Conservation (phyloP, 2,113 vertebrate genomes). For the Paracanthobrama guichenoti region DNA sequence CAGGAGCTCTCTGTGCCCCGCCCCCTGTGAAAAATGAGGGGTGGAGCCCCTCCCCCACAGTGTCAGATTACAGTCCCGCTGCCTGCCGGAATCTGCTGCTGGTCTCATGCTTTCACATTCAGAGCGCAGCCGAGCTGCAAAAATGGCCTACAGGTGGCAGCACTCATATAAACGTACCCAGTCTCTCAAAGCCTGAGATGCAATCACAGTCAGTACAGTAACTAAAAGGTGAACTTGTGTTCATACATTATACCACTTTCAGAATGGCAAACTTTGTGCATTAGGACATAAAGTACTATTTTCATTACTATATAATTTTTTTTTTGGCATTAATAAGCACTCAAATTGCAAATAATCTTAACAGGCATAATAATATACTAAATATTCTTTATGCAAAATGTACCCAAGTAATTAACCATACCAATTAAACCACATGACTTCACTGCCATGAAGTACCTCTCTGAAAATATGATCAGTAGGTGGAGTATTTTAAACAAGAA, state of each 20-base stretch:
- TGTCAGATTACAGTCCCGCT: conserved; percentile 73
- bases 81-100: conserved; percentile 69
- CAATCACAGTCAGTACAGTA: neutral
- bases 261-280: neutral
- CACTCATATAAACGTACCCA: conserved; percentile 42
- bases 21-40: conserved; percentile 56
- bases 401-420: neutral
- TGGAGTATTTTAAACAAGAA: neutral
- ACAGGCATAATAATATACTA: neutral
- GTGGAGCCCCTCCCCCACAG: conserved; percentile 64
- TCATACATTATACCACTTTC: neutral
- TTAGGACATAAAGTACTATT: neutral
- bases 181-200: conserved; percentile 7
- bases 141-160: conserved; percentile 72
- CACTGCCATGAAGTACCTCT: neutral
- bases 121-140: conserved; percentile 40
- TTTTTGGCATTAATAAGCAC: neutral
- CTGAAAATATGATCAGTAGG: neutral
- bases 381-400: neutral
- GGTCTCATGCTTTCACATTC: conserved; percentile 41
- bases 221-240: neutral
- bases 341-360: neutral
- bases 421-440: neutral
- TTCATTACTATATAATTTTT: neutral
- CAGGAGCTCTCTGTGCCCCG: conserved; percentile 46